A percentile compares a stretch with the other conserved stretches of the same genome.
These are phyloP conservation scores for Leptinotarsa undecemlineata DNA, from an alignment of 1,140 invertebrate species.

Conservation along the genomic window DNA sequence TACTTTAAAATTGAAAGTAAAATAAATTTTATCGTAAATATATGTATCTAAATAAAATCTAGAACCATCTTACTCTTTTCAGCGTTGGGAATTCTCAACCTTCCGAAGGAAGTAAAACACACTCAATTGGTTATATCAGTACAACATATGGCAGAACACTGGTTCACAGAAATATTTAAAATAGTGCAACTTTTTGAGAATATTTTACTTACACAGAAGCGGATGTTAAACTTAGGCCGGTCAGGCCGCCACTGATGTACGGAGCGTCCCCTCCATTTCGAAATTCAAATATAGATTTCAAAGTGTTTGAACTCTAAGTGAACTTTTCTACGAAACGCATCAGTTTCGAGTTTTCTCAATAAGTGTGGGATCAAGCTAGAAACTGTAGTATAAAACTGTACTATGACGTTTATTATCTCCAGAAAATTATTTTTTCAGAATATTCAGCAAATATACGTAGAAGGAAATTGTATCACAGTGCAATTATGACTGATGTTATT, in stretches of 20 bases:
- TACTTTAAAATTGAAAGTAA: no score
- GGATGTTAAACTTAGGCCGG: conserved; percentile 50
- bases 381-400: no score
- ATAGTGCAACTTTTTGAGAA: not conserved
- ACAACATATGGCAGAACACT: not conserved
- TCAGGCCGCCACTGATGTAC: conserved; percentile 47
- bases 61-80: no score
- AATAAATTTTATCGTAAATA: no score
- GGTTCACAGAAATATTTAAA: conserved; percentile 2
- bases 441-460: not conserved
- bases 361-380: no score
- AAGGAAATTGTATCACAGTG: not conserved
- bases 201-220: conserved; percentile 38
- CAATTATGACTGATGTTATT: no score
- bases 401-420: no score
- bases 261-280: conserved; percentile 46
- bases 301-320: conserved; percentile 39
- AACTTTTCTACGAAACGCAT: conserved; percentile 19
- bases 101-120: no score
- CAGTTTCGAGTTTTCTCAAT: conserved; percentile 12
- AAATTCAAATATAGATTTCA: conserved; percentile 45
- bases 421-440: no score
- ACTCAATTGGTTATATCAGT: no score
- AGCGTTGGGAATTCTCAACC: no score
- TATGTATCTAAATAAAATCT: no score